Evolutionary conservation across 2,888 invertebrate genomes (phyloP), one percentile per base, ranked within the genome.

Genomic region (Lasioglossum lativentre): DNA sequence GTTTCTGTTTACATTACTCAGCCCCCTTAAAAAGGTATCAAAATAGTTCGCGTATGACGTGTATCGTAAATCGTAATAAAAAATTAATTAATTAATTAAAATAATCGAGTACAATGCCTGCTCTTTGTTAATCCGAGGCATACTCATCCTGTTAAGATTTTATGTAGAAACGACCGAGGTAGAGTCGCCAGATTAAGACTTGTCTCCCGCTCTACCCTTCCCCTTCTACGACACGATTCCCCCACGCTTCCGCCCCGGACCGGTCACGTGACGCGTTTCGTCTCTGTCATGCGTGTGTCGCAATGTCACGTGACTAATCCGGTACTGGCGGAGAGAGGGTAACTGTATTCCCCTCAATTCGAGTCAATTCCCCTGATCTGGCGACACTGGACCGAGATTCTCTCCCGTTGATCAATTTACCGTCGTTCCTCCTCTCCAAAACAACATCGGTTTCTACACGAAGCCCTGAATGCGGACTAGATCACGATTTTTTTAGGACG

Each of bases 381-480:
- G 45, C 45, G 45, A 45, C 45, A 45, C 45, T 45, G 16, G 16
- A 16, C 16, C 16, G 30, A 56, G 27, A 52, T 4, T 42, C 14
- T 27, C 30, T 30, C 14, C n/a, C 30, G 40, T 34, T 66, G 23
- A 23, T 34, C 38, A 19, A 38, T 34, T 2, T 42, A 45, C 47
- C 71, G 10, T 27, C 34, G 16, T 71, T 56, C n/a, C 30, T 34
- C 56, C 27, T 63, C 14, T 10, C 14, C 23, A 14, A n/a, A 34
- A 72, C 75, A 38, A 77, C 47, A 34, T 75, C 47, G 30, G 34
- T 77, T 80, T 75, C 40, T 40, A 59, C 38, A 23, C 10, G 27
- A 83, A 80, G 56, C 10, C 4, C 27, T 66, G 70, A 73, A 68
- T 84, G 34, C 68, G 75, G 88, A 89, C 86, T 89, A 86, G 86